Evolutionary conservation across 2,888 invertebrate species (phyloP), one percentile per base, ranked within the genome.

Genomic region (Cantharis rufa): DNA sequence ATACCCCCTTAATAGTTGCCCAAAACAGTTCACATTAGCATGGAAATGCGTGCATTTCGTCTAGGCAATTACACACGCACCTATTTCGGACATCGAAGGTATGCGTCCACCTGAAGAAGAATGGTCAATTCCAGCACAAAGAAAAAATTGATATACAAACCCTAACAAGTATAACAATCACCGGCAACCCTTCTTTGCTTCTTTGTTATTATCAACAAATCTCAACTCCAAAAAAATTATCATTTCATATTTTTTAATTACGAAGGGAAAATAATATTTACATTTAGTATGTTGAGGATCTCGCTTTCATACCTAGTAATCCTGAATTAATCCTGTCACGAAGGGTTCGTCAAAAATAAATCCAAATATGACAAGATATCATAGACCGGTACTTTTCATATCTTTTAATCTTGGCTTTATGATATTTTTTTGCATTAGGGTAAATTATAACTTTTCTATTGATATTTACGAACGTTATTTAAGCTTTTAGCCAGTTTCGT

Each of bases 1-100:
- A 72, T 76, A 76, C 48, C 62, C 71, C 72, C 69, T 69, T 69
- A 72, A 76, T 76, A 70, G 72, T 72, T 76, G 71, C 76, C 69
- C 62, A 75, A 64, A 75, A 71, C 75, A 70, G 70, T 69, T 69
- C 74, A 21, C 68, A 75, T 75, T 75, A 75, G 75, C 75, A 75
- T 75, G 62, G 16, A 62, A 75, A 75, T 75, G 70, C 70, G 71
- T 62, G 71, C 71, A 71, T 71, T 75, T 75, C 61, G 69, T 75
- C 75, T 75, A 68, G 16, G 66, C 75, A 75, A 75, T 75, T 75
- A 71, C 71, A 69, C 75, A 75, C 62, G 68, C 15, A 62, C 75
- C 28, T 74, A 74, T 21, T 63, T 74, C 64, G 70, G 74, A 74
- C 74, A 70, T 74, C 64, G 15, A 9, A n/a, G 10, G 15, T 15